These are phyloP conservation scores for human DNA, from an alignment of 2,113 vertebrate species.

Conservation along the genomic window GRCh38 chr3:81133001-81133500, in stretches of 20 bases:
- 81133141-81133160: neutral
- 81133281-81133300: neutral
- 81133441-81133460: neutral
- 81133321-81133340: neutral
- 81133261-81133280: neutral
- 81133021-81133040: neutral
- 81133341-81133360: neutral
- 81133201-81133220: neutral
- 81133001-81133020: neutral
- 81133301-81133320: neutral
- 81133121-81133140: neutral
- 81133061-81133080: neutral
- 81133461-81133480: neutral
- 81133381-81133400: neutral
- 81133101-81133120: slow-evolving; percentile 3
- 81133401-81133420: neutral
- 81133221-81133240: neutral
- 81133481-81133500: neutral
- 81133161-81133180: neutral
- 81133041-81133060: neutral
- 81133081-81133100: neutral
- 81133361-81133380: neutral
- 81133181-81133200: neutral
- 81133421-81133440: neutral
- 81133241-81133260: neutral